Evolutionary conservation across 1,140 invertebrate species (phyloP).

Genomic region (Pseudomyrmex cubaensis): DNA sequence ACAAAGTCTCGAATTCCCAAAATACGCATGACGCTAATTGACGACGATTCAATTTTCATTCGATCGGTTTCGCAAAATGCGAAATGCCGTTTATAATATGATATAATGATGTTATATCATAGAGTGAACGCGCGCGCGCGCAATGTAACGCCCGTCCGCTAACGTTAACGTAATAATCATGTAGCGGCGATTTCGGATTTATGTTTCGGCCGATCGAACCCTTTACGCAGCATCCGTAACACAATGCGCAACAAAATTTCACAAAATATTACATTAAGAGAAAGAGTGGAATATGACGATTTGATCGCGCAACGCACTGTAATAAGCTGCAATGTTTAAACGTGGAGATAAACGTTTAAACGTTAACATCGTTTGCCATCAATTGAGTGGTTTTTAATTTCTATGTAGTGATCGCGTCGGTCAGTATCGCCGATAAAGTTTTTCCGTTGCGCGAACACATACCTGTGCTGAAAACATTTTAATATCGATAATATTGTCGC

Average conservation of each 20-base stretch:
- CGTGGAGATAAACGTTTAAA: not conserved
- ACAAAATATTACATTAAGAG: slow-evolving; percentile 33
- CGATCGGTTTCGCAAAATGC: slow-evolving; percentile 24
- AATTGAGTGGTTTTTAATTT: not conserved
- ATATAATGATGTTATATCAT: slow-evolving; percentile 51
- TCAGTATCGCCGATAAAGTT: not conserved
- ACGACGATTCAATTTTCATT: slow-evolving; percentile 47
- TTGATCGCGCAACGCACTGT: not conserved
- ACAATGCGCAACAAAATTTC: slow-evolving; percentile 41
- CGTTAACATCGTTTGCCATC: not conserved
- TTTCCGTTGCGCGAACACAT: not conserved
- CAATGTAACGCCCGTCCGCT: slow-evolving; percentile 26
- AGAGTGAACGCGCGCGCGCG: not conserved
- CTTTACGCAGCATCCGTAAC: slow-evolving; percentile 37
- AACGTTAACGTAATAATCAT: slow-evolving; percentile 54
- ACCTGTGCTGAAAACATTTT: not conserved
- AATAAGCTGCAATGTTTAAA: slow-evolving; percentile 15
- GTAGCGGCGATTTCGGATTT: slow-evolving; percentile 46
- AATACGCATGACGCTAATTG: slow-evolving; percentile 38
- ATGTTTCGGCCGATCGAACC: slow-evolving; percentile 15
- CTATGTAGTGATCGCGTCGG: not conserved
- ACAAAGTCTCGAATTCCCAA: slow-evolving; percentile 50
- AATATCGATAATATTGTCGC: not conserved
- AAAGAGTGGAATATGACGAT: slow-evolving; percentile 10
- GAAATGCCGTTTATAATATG: slow-evolving; percentile 38